Evolutionary conservation across 2,888 invertebrate genomes (phyloP).

Genomic region (Bugula neritina): DNA sequence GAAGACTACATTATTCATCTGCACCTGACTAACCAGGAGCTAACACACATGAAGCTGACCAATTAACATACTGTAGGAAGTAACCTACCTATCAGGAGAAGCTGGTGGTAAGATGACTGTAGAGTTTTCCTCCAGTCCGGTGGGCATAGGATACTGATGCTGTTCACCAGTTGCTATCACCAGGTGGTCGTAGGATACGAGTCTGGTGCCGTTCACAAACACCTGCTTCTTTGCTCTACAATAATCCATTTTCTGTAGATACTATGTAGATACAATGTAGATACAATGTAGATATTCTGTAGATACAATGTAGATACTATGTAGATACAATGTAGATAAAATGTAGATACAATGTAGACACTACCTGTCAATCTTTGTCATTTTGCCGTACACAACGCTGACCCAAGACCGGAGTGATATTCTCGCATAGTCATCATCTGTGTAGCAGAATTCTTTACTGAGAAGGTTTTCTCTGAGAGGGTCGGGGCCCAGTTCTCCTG

Average conservation of each 20-base stretch:
- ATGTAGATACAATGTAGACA: background rate
- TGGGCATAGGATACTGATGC: slow-evolving; percentile 47
- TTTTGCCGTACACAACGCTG: slow-evolving; percentile 59
- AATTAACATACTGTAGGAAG: no score
- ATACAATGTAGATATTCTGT: no score
- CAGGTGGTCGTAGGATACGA: slow-evolving; percentile 50
- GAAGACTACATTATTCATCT: no score
- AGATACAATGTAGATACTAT: no score
- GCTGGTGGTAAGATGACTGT: slow-evolving; percentile 5
- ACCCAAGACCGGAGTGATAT: slow-evolving; percentile 63
- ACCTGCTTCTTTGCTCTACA: slow-evolving; percentile 48
- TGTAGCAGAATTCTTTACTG: slow-evolving; percentile 42
- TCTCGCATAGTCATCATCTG: slow-evolving; percentile 53
- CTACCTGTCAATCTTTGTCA: slow-evolving; percentile 49
- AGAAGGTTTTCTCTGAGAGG: slow-evolving; percentile 41
- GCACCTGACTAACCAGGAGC: no score
- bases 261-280: no score
- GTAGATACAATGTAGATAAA: background rate
- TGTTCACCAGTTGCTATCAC: slow-evolving; percentile 50
- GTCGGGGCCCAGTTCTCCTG: slow-evolving; percentile 47
- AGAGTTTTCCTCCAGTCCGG: slow-evolving; percentile 28
- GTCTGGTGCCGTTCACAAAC: slow-evolving; percentile 40
- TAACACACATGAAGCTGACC: no score
- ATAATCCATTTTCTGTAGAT: no score
- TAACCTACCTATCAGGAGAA: slow-evolving; percentile 10